A percentile compares a stretch with the other conserved stretches of the same genome.
Evolutionary conservation across 2,888 invertebrate genomes (phyloP).

Genomic region (Lysandra bellargus): DNA sequence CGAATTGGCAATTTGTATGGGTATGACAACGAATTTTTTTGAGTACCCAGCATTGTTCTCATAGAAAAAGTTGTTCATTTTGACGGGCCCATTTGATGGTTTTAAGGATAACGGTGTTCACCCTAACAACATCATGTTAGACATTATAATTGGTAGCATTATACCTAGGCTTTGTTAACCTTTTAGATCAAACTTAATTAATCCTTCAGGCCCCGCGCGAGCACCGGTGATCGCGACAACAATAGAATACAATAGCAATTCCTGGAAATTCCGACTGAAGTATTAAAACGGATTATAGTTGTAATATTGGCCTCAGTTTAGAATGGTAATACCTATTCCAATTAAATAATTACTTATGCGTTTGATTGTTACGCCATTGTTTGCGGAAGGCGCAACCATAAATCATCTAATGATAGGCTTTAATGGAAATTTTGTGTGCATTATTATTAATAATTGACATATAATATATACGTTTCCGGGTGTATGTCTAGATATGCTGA

Average conservation of each 20-base stretch:
- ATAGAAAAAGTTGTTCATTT: too few species aligned
- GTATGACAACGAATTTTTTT: too few species aligned
- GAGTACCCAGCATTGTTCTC: too few species aligned
- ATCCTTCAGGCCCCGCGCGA: too few species aligned
- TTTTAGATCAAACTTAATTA: too few species aligned
- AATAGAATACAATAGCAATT: too few species aligned
- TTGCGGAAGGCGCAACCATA: conserved; percentile 23
- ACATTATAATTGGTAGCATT: not conserved
- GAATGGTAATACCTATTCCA: conserved; percentile 27
- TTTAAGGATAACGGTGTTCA: too few species aligned
- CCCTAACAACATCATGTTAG: not conserved
- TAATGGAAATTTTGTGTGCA: conserved; percentile 27
- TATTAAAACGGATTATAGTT: too few species aligned
- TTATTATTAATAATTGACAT: conserved; percentile 21
- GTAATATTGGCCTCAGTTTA: not conserved
- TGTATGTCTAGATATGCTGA: not conserved
- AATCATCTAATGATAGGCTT: conserved; percentile 16
- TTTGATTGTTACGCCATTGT: conserved; percentile 18
- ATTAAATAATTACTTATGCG: conserved; percentile 26
- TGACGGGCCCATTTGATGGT: too few species aligned
- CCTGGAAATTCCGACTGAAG: too few species aligned
- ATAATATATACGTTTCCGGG: conserved; percentile 25
- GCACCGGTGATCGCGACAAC: too few species aligned
- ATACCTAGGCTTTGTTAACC: not conserved
- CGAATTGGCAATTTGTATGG: too few species aligned